These are phyloP conservation scores for Synodontis membranacea DNA, from an alignment of 2,113 vertebrate species.

Conservation along the genomic window DNA sequence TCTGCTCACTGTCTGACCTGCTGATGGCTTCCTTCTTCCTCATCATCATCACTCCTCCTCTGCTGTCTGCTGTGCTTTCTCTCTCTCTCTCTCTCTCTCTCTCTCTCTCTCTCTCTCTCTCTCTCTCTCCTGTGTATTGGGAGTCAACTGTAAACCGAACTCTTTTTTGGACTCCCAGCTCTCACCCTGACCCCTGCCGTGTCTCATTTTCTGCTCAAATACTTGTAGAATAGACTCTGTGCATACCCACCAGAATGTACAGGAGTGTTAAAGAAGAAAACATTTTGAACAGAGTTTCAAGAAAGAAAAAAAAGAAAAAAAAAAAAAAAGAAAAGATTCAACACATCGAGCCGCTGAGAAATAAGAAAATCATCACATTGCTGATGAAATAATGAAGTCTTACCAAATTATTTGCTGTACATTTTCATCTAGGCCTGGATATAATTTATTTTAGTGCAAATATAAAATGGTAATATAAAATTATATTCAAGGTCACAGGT, in stretches of 20 bases:
- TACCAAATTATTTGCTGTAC: not conserved
- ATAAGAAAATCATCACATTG: slow-evolving; percentile 16
- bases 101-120: too few species aligned
- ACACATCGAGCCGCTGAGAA: not conserved
- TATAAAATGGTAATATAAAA: slow-evolving; percentile 7
- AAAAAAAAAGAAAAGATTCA: slow-evolving; percentile 5
- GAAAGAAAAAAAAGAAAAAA: slow-evolving; percentile 5
- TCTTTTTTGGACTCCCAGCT: slow-evolving; percentile 57
- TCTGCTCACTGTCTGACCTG: slow-evolving; percentile 54
- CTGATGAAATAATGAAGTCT: not conserved
- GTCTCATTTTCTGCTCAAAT: slow-evolving; percentile 60
- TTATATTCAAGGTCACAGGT: slow-evolving; percentile 10
- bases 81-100: too few species aligned
- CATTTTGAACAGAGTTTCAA: slow-evolving; percentile 20
- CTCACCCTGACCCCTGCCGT: slow-evolving; percentile 44
- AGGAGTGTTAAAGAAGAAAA: slow-evolving; percentile 20
- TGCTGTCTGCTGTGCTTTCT: slow-evolving; percentile 36
- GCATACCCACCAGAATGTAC: slow-evolving; percentile 65
- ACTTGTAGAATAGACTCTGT: slow-evolving; percentile 59
- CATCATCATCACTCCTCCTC: slow-evolving; percentile 37
- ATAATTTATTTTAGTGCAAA: not conserved
- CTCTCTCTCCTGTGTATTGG: slow-evolving; percentile 20
- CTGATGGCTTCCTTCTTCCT: slow-evolving; percentile 20
- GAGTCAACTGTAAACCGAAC: slow-evolving; percentile 64
- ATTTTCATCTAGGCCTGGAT: not conserved